These are phyloP conservation scores for Empis livida DNA, from an alignment of 2,888 invertebrate species.

Conservation along the genomic window DNA sequence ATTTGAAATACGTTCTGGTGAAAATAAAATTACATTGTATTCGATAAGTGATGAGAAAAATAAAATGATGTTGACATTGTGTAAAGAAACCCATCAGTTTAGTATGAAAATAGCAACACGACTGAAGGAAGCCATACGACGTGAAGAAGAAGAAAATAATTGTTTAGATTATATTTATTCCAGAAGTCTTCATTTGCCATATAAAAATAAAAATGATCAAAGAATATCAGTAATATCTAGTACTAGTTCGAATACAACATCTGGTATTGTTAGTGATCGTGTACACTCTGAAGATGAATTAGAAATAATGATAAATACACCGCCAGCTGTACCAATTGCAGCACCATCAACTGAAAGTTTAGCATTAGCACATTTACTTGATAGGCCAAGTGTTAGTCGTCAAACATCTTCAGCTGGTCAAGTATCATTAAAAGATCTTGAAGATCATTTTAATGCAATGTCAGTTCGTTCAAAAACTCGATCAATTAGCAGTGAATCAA, in stretches of 20 bases:
- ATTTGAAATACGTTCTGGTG: constrained; percentile 87
- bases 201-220: constrained; percentile 59
- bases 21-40: constrained; percentile 77
- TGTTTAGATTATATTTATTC: constrained; percentile 57
- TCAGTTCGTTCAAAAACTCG: constrained; percentile 24
- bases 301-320: constrained; percentile 73
- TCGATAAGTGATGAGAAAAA: constrained; percentile 90
- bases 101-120: constrained; percentile 84
- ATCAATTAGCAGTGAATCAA: constrained; percentile 19
- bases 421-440: constrained; percentile 34
- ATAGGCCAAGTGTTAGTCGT: constrained; percentile 43
- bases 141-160: constrained; percentile 71
- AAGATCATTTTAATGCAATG: constrained; percentile 36
- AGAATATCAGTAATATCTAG: constrained; percentile 83
- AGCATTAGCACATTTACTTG: constrained; percentile 62
- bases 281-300: constrained; percentile 91
- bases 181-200: constrained; percentile 46
- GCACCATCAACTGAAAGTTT: constrained; percentile 79
- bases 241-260: constrained; percentile 93
- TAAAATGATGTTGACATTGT: constrained; percentile 74
- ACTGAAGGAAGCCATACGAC: constrained; percentile 65
- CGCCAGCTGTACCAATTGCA: constrained; percentile 53
- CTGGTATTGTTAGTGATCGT: constrained; percentile 90
- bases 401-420: constrained; percentile 42
- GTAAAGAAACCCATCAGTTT: constrained; percentile 89